Conservation (phyloP, 2,888 invertebrate genomes). For the Strigamia crassipes region DNA sequence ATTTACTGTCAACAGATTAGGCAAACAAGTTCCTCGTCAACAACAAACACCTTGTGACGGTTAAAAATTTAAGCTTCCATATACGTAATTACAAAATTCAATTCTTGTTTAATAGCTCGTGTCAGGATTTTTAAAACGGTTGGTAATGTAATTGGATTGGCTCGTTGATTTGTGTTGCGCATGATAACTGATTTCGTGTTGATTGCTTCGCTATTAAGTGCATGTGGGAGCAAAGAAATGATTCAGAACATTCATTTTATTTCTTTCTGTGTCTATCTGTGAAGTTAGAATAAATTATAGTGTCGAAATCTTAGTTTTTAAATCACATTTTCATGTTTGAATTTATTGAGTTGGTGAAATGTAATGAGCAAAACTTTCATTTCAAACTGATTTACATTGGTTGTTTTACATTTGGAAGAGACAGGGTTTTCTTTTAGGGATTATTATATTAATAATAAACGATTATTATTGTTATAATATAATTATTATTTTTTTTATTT, state of each 20-base stretch:
- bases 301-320: too few relatives aligned
- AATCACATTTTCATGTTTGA: too few relatives aligned
- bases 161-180: neutral
- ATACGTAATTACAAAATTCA: neutral
- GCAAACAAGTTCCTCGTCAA: neutral
- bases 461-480: too few relatives aligned
- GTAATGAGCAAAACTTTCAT: too few relatives aligned
- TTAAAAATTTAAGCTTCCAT: neutral
- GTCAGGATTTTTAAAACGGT: neutral
- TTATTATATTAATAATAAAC: too few relatives aligned
- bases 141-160: neutral
- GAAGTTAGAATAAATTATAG: too few relatives aligned
- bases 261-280: too few relatives aligned
- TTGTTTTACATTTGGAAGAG: too few relatives aligned
- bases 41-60: neutral
- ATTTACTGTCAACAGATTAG: constrained; percentile 5
- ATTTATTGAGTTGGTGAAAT: too few relatives aligned
- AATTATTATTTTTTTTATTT: too few relatives aligned
- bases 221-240: neutral
- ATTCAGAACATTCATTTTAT: neutral
- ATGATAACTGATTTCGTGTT: neutral
- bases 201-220: neutral
- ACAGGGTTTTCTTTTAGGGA: too few relatives aligned
- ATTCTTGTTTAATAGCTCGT: neutral
- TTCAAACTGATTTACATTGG: neutral